Evolutionary conservation across 2,797 vertebrate genomes (phyloP), one percentile per base, ranked within the genome.

Genomic region (Momotus momota): DNA sequence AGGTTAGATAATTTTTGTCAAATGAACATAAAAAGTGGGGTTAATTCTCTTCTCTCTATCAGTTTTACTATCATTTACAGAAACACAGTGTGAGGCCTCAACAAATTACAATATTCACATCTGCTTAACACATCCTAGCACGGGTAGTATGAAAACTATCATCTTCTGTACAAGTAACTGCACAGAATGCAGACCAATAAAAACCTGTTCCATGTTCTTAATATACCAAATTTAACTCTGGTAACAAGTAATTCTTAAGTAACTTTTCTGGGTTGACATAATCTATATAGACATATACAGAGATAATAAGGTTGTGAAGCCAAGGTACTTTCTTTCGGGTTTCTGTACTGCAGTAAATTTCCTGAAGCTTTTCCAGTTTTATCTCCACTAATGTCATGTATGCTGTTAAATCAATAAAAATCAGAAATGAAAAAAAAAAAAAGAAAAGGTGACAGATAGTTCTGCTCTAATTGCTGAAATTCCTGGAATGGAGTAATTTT

Each of bases 381-480:
- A 29, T 51, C 16, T 55, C 22, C 17, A 33, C 7, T 78, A 45
- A 60, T 61, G 18, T 19, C 20, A 83, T 18, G 2, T n/a, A 65
- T 38, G 22, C 4, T 40, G 61, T 43, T 81, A 86, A 77, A 57
- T 25, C 8, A 31, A 52, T 5, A 75, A 55, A 33, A 78, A 43
- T 10, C 7, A 65, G 9, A 14, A 26, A 11, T 25, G 9, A 1
- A 58, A 14, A 41, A 1, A 1, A 5, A 4, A 22, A 20, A n/a
- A 8, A 35, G 35, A 31, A 17, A n/a, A 6, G 1, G 7, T 62
- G 33, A 62, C 55, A 16, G 6, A 55, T 40, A 3, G 3, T 58
- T 43, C 29, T 72, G 8, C 31, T 92, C 82, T 70, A 77, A 87
- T 73, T 67, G 21, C 29, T 79, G 67, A 82, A 91, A 70, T 85